These are phyloP conservation scores for Drosophila punjabiensis DNA, from an alignment of 1,140 invertebrate genomes.

Conservation along the genomic window DNA sequence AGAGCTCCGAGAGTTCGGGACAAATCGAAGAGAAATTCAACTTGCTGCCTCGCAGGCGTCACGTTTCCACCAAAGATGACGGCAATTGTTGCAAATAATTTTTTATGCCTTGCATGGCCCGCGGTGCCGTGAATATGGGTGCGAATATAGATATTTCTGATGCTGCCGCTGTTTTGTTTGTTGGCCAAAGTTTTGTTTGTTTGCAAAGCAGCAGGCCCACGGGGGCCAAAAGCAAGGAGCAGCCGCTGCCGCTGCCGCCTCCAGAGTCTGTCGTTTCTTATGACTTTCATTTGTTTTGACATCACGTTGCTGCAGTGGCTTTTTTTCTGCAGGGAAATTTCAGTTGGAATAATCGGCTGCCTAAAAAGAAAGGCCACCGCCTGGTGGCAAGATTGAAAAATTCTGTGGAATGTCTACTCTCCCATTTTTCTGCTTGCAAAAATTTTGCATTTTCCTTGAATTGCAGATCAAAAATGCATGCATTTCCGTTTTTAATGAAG, in stretches of 20 bases:
- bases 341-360: conserved; percentile 53
- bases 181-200: conserved; percentile 77
- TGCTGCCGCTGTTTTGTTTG: conserved; percentile 74
- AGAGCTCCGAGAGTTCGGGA: conserved; percentile 10
- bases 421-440: background rate
- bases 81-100: conserved; percentile 84
- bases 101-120: conserved; percentile 72
- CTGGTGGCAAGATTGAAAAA: conserved; percentile 28
- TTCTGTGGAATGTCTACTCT: conserved; percentile 6
- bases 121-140: conserved; percentile 28
- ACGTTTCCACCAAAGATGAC: conserved; percentile 73
- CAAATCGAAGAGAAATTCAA: conserved; percentile 76
- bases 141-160: conserved; percentile 56
- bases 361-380: conserved; percentile 3
- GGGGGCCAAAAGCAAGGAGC: conserved; percentile 38
- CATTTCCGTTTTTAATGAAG: conserved; percentile 6
- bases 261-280: conserved; percentile 56
- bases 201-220: conserved; percentile 45
- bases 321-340: conserved; percentile 19
- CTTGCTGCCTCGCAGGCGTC: conserved; percentile 65
- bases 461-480: background rate
- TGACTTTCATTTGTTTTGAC: conserved; percentile 83
- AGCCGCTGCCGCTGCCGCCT: background rate
- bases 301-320: conserved; percentile 69
- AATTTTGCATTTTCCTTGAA: conserved; percentile 16